Base-by-base conservation (phyloP, 2,113 vertebrate species). In the Lycocorax pyrrhopterus region DNA sequence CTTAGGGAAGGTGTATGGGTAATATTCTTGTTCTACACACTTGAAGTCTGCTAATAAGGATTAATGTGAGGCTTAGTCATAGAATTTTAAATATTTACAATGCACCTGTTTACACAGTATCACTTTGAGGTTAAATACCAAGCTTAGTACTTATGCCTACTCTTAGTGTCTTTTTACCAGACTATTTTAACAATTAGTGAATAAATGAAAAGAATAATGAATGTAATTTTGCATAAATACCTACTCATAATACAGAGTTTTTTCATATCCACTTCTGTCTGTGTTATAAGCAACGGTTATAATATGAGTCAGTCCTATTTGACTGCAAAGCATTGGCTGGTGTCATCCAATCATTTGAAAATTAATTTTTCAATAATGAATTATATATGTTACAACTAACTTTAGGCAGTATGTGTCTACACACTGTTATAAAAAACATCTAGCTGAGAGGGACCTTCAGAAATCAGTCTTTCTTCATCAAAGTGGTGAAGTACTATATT, bases 41-140 rank as follows among this genome's bases (percentile, higher is more conserved):
- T 68, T 72, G 23, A 83, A 86, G 78, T 88, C 91, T 92, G 88
- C 86, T 97, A 96, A 96, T 96, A 94, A 90, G 91, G 95, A 97
- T 97, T 97, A 97, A 95, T 94, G 62, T 72, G 81, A 95, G 72
- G 86, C 90, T 97, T 97, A 95, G 83, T 88, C 68, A 92, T 49
- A 83, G 93, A 93, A 92, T 84, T 97, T 97, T 94, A 97, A 97
- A 96, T 97, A 97, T 97, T 97, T 97, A 94, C 96, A 95, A 77
- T 95, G 32, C 41, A 93, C 68, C 75, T 97, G 96, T 96, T 96
- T 95, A 94, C 83, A 94, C 53, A 91, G 90, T 77, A 90, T 95
- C 64, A 67, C 46, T 94, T 90, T 62, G 87, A 96, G 89, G 87
- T 97, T 97, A 96, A 96, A 93, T 71, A 93, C 35, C 47, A 67